Base-by-base conservation (phyloP, 2,797 vertebrate species). In the Syngnathus rostellatus region DNA sequence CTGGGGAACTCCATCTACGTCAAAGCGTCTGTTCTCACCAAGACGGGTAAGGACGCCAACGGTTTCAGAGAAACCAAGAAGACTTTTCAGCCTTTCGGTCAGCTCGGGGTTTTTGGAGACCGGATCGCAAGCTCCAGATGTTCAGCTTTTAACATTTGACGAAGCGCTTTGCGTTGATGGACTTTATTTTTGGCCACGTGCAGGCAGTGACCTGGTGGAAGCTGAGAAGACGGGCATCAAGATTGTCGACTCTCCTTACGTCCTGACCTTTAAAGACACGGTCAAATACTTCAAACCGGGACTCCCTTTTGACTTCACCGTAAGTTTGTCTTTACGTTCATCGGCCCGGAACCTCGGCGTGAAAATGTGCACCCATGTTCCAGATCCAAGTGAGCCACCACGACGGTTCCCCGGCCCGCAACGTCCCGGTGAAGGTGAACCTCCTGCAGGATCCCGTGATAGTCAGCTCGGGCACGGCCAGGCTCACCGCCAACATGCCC, bases 131-230 rank as follows among this genome's bases (percentile, higher is more conserved):
- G 1, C 7, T 12, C 5, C 8, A 16, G 54, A 57, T 2, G 9
- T 54, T 54, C 8, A n/a, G 3, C 6, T 37, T 39, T 61, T 40
- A 10, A 1, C 1, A n/a, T 25, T 3, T 54, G 23, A 10, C 12
- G 2, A 54, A 38, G 58, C n/a, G 19, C 23, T 8, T 21, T 45
- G 12, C 19, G 41, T n/a, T 41, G 2, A 8, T 38, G 8, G 3
- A 37, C 23, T n/a, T 6, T 5, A 10, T 5, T 48, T 51, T 45
- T 62, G 17, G n/a, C 37, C 59, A 21, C 65, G 3, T 48, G 10
- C 70, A 93, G 92, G 91, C 55, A 86, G 88, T 48, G 92, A 93
- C 68, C 78, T 92, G 53, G 92, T 92, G 0, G 88, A 90, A 64
- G 88, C 84, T 0, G 82, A 88, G 74, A 91, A 85, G 72, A 77